Base-by-base conservation (phyloP, 1,140 invertebrate genomes). In the Muscidifurax raptorellus region DNA sequence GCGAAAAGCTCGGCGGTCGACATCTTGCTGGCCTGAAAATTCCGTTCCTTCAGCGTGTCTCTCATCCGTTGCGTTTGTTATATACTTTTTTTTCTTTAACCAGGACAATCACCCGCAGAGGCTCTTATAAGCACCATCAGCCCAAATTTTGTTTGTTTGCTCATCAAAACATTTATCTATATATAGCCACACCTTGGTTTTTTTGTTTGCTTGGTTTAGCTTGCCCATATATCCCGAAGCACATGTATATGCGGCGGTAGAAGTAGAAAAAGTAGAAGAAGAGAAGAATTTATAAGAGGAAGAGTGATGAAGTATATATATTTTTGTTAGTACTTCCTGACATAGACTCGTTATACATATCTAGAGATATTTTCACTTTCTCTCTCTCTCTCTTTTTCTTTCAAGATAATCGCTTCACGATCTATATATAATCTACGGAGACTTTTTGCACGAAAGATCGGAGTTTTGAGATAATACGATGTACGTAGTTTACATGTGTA, bases 21-120 rank as follows among this genome's bases (percentile, higher is more conserved):
- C 81, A 89, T 76, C 85, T 92, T 92, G 47, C 87, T 87, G 47
- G 86, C 91, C 92, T 93, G 91, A 90, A 93, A 90, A 89, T 87
- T 83, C n/a, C 32, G 10, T 82, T 69, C 27, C 27, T 83, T 40
- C 52, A 69, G 66, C 25, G 4, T 15, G 0, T 69, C 28, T 22
- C 15, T 66, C 44, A 13, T 69, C 15, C 66, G 9, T 69, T 69
- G 66, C 28, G 25, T 28, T 69, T 69, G 66, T 76, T 77, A 44
- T 80, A 66, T 76, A 67, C 67, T 25, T 30, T 36, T 76, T 85
- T 72, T 66, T 6, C 44, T 47, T 59, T n/a, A 22, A 59, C 52
- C 52, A 59, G 52, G 52, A 59, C 52, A 59, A 59, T 59, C 52
- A 59, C 52, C 52, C 52, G 52, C 52, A 59, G 52, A 59, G 40